Conservation (phyloP, 37 sponge, comb jelly and placozoan genomes). For the Crambe crambe region DNA sequence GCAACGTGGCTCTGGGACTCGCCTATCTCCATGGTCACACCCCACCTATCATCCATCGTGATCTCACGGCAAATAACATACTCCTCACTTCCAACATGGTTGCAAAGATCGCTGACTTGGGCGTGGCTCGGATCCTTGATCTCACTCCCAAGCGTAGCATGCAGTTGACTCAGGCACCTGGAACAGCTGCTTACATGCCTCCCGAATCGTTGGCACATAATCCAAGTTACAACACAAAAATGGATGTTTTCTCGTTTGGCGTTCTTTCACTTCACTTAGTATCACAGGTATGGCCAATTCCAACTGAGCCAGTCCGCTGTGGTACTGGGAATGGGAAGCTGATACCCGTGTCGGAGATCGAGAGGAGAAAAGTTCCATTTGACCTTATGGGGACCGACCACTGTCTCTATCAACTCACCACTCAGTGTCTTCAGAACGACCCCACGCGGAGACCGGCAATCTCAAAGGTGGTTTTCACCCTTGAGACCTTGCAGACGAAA, state of each 20-base stretch:
- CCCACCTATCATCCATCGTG: constrained; percentile 63
- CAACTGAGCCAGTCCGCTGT: constrained; percentile 21
- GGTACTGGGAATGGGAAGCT: constrained; percentile 14
- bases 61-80: constrained; percentile 63
- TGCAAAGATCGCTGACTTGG: constrained; percentile 65
- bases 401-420: constrained; percentile 24
- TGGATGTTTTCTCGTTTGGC: constrained; percentile 51
- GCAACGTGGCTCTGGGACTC: constrained; percentile 46
- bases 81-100: constrained; percentile 56
- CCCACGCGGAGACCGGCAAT: constrained; percentile 27
- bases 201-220: constrained; percentile 31
- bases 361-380: constrained; percentile 26
- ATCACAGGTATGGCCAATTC: constrained; percentile 47
- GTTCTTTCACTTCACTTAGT: constrained; percentile 41
- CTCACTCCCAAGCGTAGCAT: constrained; percentile 10
- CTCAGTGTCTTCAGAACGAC: constrained; percentile 56
- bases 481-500: constrained; percentile 31
- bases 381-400: constrained; percentile 35
- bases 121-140: constrained; percentile 38
- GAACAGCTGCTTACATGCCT: constrained; percentile 51
- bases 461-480: background rate
- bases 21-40: constrained; percentile 50
- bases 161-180: constrained; percentile 39
- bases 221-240: constrained; percentile 36
- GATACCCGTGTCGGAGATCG: constrained; percentile 30